Percentiles rank a stretch among this genome's conserved stretches.
Conservation (phyloP, 2,888 invertebrate genomes). For the Nephrocerus scutellatus region DNA sequence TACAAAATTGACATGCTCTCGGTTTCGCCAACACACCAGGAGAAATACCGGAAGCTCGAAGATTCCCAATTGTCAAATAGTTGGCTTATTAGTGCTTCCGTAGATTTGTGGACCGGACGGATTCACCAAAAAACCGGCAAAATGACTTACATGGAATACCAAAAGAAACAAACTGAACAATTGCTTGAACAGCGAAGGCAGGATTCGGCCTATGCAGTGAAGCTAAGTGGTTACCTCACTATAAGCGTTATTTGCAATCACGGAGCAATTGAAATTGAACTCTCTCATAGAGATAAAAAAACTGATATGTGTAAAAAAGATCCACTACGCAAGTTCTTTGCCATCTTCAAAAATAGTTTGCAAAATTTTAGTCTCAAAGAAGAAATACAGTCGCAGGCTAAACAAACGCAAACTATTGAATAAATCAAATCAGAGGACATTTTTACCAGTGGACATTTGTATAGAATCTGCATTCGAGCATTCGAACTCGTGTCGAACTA, state of each 20-base stretch:
- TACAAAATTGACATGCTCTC: slow-evolving; percentile 30
- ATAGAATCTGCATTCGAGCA: too few species aligned
- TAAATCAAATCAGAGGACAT: too few species aligned
- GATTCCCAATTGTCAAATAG: slow-evolving; percentile 6
- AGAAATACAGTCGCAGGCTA: slow-evolving; percentile 15
- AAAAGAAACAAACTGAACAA: slow-evolving; percentile 31
- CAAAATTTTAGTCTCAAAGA: slow-evolving; percentile 34
- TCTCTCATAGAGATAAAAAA: slow-evolving; percentile 20
- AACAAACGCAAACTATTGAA: too few species aligned
- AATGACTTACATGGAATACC: slow-evolving; percentile 30
- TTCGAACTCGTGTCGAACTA: too few species aligned
- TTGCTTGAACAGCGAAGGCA: slow-evolving; percentile 26
- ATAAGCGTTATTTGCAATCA: slow-evolving; percentile 24
- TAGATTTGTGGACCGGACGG: slow-evolving; percentile 40
- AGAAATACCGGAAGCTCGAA: slow-evolving; percentile 25
- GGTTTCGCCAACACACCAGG: slow-evolving; percentile 16
- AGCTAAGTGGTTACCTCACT: slow-evolving; percentile 30
- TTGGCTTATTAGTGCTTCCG: slow-evolving; percentile 29
- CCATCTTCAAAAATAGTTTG: slow-evolving; percentile 31
- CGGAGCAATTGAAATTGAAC: slow-evolving; percentile 26
- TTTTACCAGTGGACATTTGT: too few species aligned
- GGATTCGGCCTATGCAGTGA: slow-evolving; percentile 25
- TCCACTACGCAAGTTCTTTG: slow-evolving; percentile 37
- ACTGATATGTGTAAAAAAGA: slow-evolving; percentile 29
- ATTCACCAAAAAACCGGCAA: slow-evolving; percentile 26